Conservation (phyloP, 2,797 vertebrate species). For the Synanceia verrucosa region DNA sequence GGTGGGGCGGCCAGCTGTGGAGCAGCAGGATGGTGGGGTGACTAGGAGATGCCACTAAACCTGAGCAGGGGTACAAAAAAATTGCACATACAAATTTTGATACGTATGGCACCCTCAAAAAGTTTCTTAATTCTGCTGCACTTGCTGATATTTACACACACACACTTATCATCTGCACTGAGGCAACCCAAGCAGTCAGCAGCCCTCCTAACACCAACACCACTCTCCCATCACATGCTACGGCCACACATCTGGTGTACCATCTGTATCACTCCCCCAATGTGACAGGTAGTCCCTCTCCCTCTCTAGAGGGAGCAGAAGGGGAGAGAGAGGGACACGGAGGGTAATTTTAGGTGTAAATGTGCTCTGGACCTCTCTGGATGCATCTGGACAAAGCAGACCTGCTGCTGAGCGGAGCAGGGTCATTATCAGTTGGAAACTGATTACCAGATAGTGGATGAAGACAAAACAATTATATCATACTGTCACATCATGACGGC, state of each 20-base stretch:
- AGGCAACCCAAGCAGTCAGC: constrained; percentile 43
- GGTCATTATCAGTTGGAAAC: constrained; percentile 71
- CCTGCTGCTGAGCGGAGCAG: constrained; percentile 59
- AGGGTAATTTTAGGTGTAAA: constrained; percentile 83
- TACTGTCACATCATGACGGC: constrained; percentile 63
- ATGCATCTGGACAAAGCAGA: constrained; percentile 81
- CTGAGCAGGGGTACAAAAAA: constrained; percentile 50
- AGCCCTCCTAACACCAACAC: constrained; percentile 70
- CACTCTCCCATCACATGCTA: constrained; percentile 73
- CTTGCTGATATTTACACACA: constrained; percentile 3
- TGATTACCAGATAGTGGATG: constrained; percentile 52
- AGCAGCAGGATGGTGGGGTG: constrained; percentile 83
- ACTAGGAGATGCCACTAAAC: constrained; percentile 77
- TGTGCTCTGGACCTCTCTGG: constrained; percentile 78
- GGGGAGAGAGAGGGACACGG: constrained; percentile 63
- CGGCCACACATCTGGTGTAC: constrained; percentile 84
- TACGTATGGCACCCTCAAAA: constrained; percentile 23
- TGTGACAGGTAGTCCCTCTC: constrained; percentile 83
- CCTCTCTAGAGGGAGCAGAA: constrained; percentile 73
- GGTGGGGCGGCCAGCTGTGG: constrained; percentile 85
- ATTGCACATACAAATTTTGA: constrained; percentile 26
- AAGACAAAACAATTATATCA: constrained; percentile 75
- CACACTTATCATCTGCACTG: constrained; percentile 39
- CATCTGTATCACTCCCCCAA: constrained; percentile 82
- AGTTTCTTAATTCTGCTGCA: constrained; percentile 18